phyloP scores from a whole-genome alignment of 1,140 invertebrate species.

The Drusus annulatus region DNA sequence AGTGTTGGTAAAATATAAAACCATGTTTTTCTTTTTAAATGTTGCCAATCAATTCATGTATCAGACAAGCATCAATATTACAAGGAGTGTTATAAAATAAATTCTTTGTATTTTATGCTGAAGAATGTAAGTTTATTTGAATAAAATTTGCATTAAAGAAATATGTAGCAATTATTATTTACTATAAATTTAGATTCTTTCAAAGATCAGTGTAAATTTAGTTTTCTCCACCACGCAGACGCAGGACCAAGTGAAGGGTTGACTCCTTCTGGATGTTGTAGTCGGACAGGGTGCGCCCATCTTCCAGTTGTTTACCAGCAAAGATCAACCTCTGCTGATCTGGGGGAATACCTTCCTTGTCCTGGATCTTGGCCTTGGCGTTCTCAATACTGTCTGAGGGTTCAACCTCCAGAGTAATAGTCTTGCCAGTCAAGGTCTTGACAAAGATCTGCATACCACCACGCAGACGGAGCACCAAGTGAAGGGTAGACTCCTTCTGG shows the following conservation, averaged over 20 bases:
- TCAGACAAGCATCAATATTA: too few relatives aligned
- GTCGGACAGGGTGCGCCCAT: conserved; percentile 83
- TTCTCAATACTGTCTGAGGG: conserved; percentile 78
- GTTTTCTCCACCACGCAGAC: conserved; percentile 78
- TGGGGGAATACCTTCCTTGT: conserved; percentile 79
- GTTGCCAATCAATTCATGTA: too few relatives aligned
- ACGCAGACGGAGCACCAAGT: conserved; percentile 83
- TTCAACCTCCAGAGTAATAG: conserved; percentile 81
- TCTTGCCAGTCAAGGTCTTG: conserved; percentile 80
- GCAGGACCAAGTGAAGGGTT: conserved; percentile 82
- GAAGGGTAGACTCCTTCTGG: conserved; percentile 82
- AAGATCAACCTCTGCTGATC: conserved; percentile 80
- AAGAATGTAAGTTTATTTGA: too few relatives aligned
- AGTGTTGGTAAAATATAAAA: too few relatives aligned
- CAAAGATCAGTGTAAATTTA: conserved; percentile 88
- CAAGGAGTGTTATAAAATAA: too few relatives aligned
- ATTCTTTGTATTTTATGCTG: neutral
- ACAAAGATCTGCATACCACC: conserved; percentile 78
- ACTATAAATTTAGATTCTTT: conserved; percentile 76
- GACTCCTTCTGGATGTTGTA: conserved; percentile 87
- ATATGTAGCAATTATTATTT: neutral
- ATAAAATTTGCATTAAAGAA: too few relatives aligned
- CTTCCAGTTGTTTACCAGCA: conserved; percentile 85
- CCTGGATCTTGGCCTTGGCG: conserved; percentile 79
- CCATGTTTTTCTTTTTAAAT: too few relatives aligned